Evolutionary conservation across 1,140 invertebrate genomes (phyloP).

Genomic region (Papilio helenus): DNA sequence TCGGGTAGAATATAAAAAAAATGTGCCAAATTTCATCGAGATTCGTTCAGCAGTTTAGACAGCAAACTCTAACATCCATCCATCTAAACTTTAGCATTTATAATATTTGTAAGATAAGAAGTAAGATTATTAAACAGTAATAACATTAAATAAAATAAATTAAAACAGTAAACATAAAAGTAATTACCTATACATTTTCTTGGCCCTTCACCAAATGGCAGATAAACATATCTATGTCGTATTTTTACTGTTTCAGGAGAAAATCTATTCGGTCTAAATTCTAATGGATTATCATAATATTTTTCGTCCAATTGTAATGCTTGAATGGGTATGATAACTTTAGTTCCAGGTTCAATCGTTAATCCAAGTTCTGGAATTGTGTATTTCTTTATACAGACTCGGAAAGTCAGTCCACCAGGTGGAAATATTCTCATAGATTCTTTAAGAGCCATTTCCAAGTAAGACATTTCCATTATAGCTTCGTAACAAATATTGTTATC

Average conservation of each 20-base stretch:
- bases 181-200: neutral
- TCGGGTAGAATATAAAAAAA: no score
- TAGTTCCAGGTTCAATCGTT: neutral
- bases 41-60: no score
- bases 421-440: conserved; percentile 1
- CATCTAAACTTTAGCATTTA: no score
- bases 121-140: no score
- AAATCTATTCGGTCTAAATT: neutral
- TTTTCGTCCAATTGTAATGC: neutral
- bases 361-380: neutral
- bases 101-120: no score
- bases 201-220: neutral
- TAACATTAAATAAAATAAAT: neutral
- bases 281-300: neutral
- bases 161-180: neutral
- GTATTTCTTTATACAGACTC: neutral
- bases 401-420: neutral
- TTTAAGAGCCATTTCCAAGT: neutral
- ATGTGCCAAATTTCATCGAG: no score
- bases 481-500: neutral
- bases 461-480: conserved; percentile 6
- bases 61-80: no score
- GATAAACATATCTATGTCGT: neutral
- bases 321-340: neutral
- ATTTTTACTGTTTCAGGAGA: neutral